Percentiles rank a stretch among this genome's conserved stretches.
Conservation (phyloP, 2,797 vertebrate genomes). For the Chaetodon trifasciatus region DNA sequence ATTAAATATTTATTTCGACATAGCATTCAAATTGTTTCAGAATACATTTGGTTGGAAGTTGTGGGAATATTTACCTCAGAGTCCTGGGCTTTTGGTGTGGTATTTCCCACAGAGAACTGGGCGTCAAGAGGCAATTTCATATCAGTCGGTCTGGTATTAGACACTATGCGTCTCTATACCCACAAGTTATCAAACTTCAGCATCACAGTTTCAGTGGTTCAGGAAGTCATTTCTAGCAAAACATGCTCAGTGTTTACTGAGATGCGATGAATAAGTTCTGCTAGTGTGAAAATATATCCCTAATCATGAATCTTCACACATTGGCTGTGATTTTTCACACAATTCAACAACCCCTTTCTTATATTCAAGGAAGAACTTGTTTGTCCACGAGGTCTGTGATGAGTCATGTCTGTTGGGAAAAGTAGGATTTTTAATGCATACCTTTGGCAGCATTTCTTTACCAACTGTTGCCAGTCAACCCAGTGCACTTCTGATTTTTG, state of each 20-base stretch:
- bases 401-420: conserved; percentile 38
- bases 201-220: conserved; percentile 36
- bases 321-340: conserved; percentile 72
- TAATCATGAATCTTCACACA: conserved; percentile 70
- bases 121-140: conserved; percentile 62
- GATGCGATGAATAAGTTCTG: conserved; percentile 58
- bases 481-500: conserved; percentile 1
- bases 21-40: conserved; percentile 52
- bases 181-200: conserved; percentile 42
- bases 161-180: conserved; percentile 12
- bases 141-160: conserved; percentile 53
- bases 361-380: conserved; percentile 28
- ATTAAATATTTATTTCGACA: conserved; percentile 67
- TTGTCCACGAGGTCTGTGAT: conserved; percentile 18
- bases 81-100: conserved; percentile 24
- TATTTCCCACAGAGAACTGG: conserved; percentile 41
- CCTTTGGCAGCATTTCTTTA: conserved; percentile 11
- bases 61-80: conserved; percentile 60
- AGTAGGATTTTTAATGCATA: conserved; percentile 18
- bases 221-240: conserved; percentile 53
- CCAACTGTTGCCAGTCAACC: conserved; percentile 26
- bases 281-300: conserved; percentile 62
- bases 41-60: conserved; percentile 51
- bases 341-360: conserved; percentile 38
- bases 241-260: conserved; percentile 55